Evolutionary conservation across 2,113 vertebrate genomes (phyloP).

Genomic region (Aphelocoma coerulescens): DNA sequence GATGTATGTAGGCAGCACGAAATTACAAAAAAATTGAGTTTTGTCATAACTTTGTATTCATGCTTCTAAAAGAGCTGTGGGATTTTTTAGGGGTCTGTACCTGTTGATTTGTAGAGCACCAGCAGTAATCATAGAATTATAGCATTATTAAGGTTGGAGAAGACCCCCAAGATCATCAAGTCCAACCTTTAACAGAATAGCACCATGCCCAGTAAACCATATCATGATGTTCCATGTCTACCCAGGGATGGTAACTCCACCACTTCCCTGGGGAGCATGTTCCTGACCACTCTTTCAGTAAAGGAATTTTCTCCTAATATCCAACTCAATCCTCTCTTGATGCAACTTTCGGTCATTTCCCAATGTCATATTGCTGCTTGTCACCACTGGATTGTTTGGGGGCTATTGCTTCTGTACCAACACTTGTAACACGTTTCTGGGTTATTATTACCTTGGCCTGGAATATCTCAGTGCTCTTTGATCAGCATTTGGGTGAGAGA

Average conservation of each 20-base stretch:
- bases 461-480: constrained; percentile 13
- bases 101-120: not conserved
- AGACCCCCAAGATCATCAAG: not conserved
- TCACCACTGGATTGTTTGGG: not conserved
- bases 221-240: not conserved
- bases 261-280: not conserved
- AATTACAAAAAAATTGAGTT: not conserved
- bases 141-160: not conserved
- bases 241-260: not conserved
- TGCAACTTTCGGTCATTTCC: not conserved
- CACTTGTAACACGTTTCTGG: not conserved
- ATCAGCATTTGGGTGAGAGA: not conserved
- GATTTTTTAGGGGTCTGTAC: not conserved
- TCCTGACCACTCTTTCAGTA: not conserved
- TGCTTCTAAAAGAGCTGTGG: not conserved
- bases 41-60: not conserved
- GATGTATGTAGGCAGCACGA: rapidly evolving
- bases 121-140: not conserved
- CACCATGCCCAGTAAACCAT: not conserved
- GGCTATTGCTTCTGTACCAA: not conserved
- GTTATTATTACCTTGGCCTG: not conserved
- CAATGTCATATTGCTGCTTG: not conserved
- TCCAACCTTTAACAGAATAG: not conserved
- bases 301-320: not conserved
- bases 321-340: rapidly evolving